Evolutionary conservation across 2,113 vertebrate species (phyloP), one percentile per base, ranked within the genome.

Genomic region (Grammomys surdaster): DNA sequence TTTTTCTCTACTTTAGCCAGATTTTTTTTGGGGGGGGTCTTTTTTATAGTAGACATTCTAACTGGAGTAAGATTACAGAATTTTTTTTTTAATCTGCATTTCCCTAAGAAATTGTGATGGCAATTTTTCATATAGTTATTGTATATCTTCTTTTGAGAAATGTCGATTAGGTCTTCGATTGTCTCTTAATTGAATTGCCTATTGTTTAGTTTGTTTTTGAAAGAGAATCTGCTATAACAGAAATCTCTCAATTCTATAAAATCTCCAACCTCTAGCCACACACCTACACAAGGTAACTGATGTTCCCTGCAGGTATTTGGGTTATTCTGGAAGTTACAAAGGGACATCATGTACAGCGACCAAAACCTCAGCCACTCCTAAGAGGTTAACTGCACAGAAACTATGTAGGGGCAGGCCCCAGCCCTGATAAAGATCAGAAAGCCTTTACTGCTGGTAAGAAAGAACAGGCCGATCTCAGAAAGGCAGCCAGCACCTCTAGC

Each of bases 371-470:
- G 51, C 65, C 13, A 22, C 88, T 94, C 48, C 72, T 75, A 10
- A 92, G 88, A 78, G 69, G 26, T 93, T 94, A 92, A 85, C 82
- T n/a, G 69, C 43, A 87, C 20, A 91, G 89, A 93, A 91, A 93
- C 43, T 63, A 77, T 24, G 33, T 51, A 76, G 11, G 81, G 67
- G 33, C 26, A 65, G 81, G 85, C 75, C 70, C 46, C 56, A 60
- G 43, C 31, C 60, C 76, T 84, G 92, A 91, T 94, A 91, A 89
- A 82, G 17, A 91, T 97, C 96, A 91, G 51, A 89, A 93, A 81
- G n/a, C 92, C 63, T 69, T 88, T 93, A 70, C 89, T 76, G 69
- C 33, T 75, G 58, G 63, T 60, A 46, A 89, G 81, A 87, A 93
- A 95, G 70, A 89, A 89, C 46, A 46, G 65, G 40, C 33, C 88